Percentiles rank a stretch among this genome's conserved stretches.
Conservation (phyloP, 2,888 invertebrate species). For the Pocota personata region DNA sequence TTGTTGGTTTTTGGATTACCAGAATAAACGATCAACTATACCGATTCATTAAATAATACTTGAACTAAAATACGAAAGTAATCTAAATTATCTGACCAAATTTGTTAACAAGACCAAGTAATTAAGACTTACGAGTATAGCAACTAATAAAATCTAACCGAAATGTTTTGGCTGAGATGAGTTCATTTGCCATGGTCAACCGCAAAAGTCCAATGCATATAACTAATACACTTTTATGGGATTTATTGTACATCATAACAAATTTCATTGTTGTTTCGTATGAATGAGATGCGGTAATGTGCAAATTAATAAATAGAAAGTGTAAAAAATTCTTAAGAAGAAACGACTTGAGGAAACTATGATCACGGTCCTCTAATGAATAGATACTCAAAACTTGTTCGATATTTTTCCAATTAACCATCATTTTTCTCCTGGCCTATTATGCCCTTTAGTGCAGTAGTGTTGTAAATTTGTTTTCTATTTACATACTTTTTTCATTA, state of each 20-base stretch:
- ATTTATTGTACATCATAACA: background rate
- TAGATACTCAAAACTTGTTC: background rate
- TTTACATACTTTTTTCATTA: background rate
- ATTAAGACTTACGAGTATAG: background rate
- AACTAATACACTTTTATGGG: background rate
- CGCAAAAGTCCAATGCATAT: background rate
- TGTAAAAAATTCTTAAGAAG: constrained; percentile 7
- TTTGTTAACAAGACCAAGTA: background rate
- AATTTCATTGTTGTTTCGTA: background rate
- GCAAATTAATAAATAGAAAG: constrained; percentile 40
- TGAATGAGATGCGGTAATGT: constrained; percentile 6
- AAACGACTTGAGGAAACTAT: background rate
- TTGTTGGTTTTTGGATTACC: no score
- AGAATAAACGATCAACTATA: no score
- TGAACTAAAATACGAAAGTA: background rate
- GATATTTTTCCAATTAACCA: background rate
- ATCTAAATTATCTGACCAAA: background rate
- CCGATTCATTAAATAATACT: background rate
- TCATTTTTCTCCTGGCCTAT: background rate
- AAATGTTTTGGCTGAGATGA: background rate
- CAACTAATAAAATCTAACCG: background rate
- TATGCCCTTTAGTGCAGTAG: background rate
- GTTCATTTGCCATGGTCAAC: background rate
- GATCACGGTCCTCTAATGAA: background rate
- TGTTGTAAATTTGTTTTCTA: background rate